Evolutionary conservation across 2,888 invertebrate genomes (phyloP).

Genomic region (Neoscelio sp.): DNA sequence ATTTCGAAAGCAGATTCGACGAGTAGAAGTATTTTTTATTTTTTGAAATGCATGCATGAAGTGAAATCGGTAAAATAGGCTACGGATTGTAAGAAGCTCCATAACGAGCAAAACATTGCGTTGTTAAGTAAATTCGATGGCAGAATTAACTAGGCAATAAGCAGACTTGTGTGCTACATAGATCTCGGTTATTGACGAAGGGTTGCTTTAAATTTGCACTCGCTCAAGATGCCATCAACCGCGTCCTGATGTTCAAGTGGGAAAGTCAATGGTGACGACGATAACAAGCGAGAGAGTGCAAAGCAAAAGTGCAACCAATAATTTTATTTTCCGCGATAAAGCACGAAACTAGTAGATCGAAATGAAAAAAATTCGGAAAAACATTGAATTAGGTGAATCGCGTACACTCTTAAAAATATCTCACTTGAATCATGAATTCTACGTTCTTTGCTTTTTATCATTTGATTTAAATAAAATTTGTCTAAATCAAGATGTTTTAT

Average conservation of each 20-base stretch:
- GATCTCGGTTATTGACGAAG: slow-evolving; percentile 42
- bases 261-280: slow-evolving; percentile 44
- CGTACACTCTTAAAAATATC: too few species aligned
- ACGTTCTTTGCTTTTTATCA: too few species aligned
- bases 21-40: not conserved
- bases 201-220: slow-evolving; percentile 57
- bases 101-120: slow-evolving; percentile 52
- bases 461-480: too few species aligned
- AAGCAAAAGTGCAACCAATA: slow-evolving; percentile 78
- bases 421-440: too few species aligned
- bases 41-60: slow-evolving; percentile 1
- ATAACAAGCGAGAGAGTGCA: slow-evolving; percentile 50
- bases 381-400: too few species aligned
- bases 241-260: slow-evolving; percentile 32
- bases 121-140: slow-evolving; percentile 44
- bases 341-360: slow-evolving; percentile 75
- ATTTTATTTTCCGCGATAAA: slow-evolving; percentile 81
- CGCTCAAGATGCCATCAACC: slow-evolving; percentile 58
- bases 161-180: slow-evolving; percentile 46
- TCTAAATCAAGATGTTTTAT: too few species aligned
- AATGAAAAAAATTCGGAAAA: too few species aligned
- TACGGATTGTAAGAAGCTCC: slow-evolving; percentile 44
- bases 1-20: not conserved
- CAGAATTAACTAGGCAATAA: slow-evolving; percentile 60
- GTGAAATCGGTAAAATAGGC: slow-evolving; percentile 39